Evolutionary conservation across 1,140 invertebrate genomes (phyloP), one percentile per base, ranked within the genome.

Genomic region (Psilanteris sp.): DNA sequence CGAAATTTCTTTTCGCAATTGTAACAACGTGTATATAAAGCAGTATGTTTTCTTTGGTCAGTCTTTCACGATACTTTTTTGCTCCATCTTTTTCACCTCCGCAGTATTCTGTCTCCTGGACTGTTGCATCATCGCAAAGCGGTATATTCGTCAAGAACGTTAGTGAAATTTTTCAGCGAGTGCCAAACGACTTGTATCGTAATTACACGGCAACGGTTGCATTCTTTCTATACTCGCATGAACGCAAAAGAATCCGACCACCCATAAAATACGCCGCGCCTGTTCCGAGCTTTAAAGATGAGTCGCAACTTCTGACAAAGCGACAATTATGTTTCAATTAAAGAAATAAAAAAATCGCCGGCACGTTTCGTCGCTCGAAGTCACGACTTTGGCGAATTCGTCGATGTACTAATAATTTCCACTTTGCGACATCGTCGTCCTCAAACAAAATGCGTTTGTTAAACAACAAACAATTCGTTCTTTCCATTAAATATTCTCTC

Each of bases 101-200:
- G 32, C 26, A 24, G 44, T 10, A 16, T 27, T 44, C 61, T 54
- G 61, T 32, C 37, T 54, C 27, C 37, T 22, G 46, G 10, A 44
- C 50, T 2, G 31, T 67, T 67, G 62, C 62, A 44, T 55, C 62
- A 67, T 16, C 36, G 15, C 34, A 44, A 41, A 48, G 55, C 39
- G 48, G 48, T 57, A 31, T 66, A 64, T 71, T 74, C 61, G 59
- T 59, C 36, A 37, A 64, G 52, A 68, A 59, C 70, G 52, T 46
- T 66, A 66, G 61, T 59, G 52, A 66, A 55, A 73, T 64, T 59
- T 57, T 66, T 72, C 50, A 43, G 14, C 50, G 52, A 73, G 43
- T 66, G 70, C 50, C 59, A 59, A 64, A 64, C 68, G 39, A 64
- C 68, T 62, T 62, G 57, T 72, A 62, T 72, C 57, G 68, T 48